phyloP scores from a whole-genome alignment of 2,113 vertebrate genomes.

The Gallinago jamesoni region DNA sequence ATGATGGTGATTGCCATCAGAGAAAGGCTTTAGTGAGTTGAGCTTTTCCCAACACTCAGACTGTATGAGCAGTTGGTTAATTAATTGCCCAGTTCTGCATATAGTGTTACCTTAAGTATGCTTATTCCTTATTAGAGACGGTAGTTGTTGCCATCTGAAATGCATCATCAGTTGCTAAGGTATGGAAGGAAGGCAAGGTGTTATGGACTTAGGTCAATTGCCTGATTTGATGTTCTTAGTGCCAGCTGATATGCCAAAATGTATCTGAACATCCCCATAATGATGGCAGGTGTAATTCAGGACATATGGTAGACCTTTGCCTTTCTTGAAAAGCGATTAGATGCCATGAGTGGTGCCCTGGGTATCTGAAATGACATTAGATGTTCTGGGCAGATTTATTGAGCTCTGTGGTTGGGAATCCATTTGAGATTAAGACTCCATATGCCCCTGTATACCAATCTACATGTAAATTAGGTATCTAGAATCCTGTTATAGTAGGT shows the following conservation, averaged over 20 bases:
- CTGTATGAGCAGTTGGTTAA: background rate
- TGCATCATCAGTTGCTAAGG: accelerated
- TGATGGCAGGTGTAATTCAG: background rate
- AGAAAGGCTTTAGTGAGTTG: background rate
- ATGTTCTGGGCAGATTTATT: background rate
- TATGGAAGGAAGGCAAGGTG: background rate
- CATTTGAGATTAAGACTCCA: background rate
- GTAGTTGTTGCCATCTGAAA: background rate
- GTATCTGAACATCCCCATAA: background rate
- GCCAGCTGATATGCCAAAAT: background rate
- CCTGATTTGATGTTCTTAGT: background rate
- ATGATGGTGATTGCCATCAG: background rate
- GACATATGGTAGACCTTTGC: background rate
- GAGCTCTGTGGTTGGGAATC: background rate
- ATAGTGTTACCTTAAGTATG: background rate
- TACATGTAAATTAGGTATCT: background rate
- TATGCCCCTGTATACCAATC: background rate
- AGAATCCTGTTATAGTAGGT: background rate
- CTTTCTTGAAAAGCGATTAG: background rate
- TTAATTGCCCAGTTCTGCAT: background rate
- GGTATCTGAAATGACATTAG: background rate
- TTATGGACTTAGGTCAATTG: background rate
- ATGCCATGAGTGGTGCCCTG: background rate
- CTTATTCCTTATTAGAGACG: background rate
- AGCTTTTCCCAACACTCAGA: background rate